Conservation (phyloP, 2,888 invertebrate genomes). For the Coecobrya sp. region DNA sequence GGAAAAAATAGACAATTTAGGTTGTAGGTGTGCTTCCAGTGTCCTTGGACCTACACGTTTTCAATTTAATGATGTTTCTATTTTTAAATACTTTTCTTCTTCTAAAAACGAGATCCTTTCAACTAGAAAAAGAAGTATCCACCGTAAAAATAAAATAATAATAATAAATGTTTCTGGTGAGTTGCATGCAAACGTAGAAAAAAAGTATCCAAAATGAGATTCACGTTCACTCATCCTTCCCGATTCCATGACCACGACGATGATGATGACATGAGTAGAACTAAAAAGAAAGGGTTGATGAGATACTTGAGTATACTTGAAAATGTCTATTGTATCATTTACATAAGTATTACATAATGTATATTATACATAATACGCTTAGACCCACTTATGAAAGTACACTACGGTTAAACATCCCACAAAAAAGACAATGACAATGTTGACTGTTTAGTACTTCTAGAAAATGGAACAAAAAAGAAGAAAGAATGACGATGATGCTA, state of each 20-base stretch:
- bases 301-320: slow-evolving; percentile 1
- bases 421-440: not conserved
- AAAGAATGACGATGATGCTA: slow-evolving; percentile 28
- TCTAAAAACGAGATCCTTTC: not conserved
- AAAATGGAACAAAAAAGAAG: slow-evolving; percentile 18
- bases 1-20: too few relatives aligned
- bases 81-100: not conserved
- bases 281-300: slow-evolving; percentile 26
- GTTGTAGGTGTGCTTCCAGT: not conserved
- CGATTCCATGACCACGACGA: not conserved
- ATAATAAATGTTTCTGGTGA: not conserved
- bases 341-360: not conserved
- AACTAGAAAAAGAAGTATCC: not conserved
- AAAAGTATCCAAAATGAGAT: not conserved
- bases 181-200: not conserved
- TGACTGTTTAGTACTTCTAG: not conserved
- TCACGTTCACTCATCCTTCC: not conserved
- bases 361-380: not conserved
- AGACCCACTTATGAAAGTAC: not conserved
- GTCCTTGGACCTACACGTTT: not conserved
- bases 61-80: not conserved
- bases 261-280: slow-evolving; percentile 3
- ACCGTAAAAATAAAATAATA: not conserved
- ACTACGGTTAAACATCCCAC: not conserved
- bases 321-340: slow-evolving; percentile 35